A percentile compares a stretch with the other conserved stretches of the same genome.
phyloP scores from a whole-genome alignment of 2,797 vertebrate genomes.

The Anisognathus igniventris region DNA sequence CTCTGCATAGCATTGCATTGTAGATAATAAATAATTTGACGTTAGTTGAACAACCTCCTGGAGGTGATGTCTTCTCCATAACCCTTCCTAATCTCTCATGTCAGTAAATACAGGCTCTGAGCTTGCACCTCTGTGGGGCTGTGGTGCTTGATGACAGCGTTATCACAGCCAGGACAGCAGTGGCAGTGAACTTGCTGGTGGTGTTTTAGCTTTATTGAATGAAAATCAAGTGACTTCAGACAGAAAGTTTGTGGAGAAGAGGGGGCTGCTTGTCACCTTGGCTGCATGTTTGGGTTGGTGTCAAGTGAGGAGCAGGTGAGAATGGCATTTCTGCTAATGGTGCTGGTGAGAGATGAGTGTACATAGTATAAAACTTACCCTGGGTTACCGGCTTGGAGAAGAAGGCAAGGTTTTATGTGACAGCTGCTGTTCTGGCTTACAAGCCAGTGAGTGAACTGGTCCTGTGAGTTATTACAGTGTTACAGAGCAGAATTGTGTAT shows the following conservation, averaged over 20 bases:
- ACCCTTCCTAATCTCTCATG: background rate
- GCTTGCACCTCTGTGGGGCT: background rate
- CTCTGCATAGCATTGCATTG: background rate
- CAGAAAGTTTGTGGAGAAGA: background rate
- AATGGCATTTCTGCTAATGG: background rate
- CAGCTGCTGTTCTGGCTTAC: background rate
- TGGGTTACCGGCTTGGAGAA: background rate
- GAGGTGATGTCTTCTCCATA: background rate
- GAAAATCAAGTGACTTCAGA: background rate
- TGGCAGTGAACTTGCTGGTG: background rate
- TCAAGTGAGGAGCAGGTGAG: background rate
- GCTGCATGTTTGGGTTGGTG: accelerated
- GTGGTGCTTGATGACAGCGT: accelerated
- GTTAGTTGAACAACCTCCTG: background rate
- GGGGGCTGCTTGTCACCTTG: accelerated
- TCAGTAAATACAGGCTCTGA: background rate
- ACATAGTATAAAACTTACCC: background rate
- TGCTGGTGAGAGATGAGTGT: background rate
- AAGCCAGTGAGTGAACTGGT: background rate
- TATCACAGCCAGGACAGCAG: background rate
- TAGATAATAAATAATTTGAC: background rate
- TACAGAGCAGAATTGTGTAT: background rate
- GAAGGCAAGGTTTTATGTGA: background rate
- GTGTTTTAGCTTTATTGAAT: background rate
- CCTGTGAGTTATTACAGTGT: accelerated